A percentile compares a stretch with the other conserved stretches of the same genome.
phyloP scores from a whole-genome alignment of 2,113 vertebrate genomes.

The Micronycteris hirsuta region DNA sequence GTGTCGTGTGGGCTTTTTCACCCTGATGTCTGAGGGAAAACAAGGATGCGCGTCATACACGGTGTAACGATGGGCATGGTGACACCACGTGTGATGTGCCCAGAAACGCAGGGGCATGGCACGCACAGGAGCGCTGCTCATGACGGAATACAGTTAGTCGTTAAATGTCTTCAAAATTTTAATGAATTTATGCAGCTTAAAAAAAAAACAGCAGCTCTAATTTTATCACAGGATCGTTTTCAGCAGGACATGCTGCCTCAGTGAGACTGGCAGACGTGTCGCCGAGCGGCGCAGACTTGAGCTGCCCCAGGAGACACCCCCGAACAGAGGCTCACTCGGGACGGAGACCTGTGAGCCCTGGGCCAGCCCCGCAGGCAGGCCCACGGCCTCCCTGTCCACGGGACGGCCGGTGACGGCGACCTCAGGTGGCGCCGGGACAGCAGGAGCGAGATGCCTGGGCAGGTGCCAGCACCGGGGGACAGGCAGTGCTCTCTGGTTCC shows the following conservation, averaged over 20 bases:
- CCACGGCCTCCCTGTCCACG: not conserved
- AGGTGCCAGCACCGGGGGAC: not conserved
- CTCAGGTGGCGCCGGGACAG: no score
- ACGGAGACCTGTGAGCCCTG: not conserved
- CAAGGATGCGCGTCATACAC: no score
- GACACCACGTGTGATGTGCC: no score
- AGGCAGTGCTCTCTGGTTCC: no score
- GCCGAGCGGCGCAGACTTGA: not conserved
- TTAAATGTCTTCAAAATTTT: not conserved
- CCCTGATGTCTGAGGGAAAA: no score
- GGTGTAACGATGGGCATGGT: no score
- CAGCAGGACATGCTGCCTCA: not conserved
- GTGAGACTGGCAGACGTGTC: not conserved
- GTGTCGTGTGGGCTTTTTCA: no score
- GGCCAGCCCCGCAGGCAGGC: not conserved
- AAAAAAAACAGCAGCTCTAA: not conserved
- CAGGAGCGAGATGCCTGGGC: not conserved
- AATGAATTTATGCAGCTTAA: not conserved
- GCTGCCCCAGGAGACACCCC: not conserved
- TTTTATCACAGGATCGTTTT: not conserved
- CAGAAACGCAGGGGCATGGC: no score
- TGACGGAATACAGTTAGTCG: not conserved
- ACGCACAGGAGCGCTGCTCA: no score
- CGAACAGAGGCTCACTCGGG: not conserved
- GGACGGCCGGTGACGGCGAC: not conserved